Base-by-base conservation (phyloP, 2,888 invertebrate species). In the Himalopsyche anomala region DNA sequence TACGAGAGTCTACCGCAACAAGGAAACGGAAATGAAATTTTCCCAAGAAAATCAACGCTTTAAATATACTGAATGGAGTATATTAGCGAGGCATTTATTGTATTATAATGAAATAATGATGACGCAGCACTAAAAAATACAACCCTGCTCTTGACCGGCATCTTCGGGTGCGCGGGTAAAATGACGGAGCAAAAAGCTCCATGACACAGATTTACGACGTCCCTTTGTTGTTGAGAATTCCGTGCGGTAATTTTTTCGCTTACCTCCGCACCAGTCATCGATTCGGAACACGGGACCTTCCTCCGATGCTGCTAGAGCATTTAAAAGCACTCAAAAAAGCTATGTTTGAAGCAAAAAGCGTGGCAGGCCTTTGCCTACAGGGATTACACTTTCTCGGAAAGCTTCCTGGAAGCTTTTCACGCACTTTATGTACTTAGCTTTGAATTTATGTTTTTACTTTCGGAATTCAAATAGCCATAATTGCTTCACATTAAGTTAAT, bases 131-230 rank as follows among this genome's bases (percentile, higher is more conserved):
- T 28, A 36, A 74, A 51, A 69, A 74, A 38, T 38, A 74, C 74
- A 74, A 15, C 74, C 74, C 74, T 74, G 74, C 36, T 74, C 74
- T 74, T 74, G 74, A 74, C 74, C 74, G 12, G 15, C 12, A 15
- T 51, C 51, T 51, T 51, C 51, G 74, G 69, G 74, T 12, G 19
- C 74, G 74, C 74, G 36, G 74, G 74, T 74, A 74, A 36, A 74
- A 74, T 74, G 74, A 74, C 74, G 19, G 28, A 28, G 74, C 74
- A 74, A 74, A 74, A 74, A 74, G 28, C 28, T 74, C 12, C 74
- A 74, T 74, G 74, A 74, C 74, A 74, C 74, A 74, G 74, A 74
- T 74, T 74, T 74, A 74, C 74, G 74, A 74, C 74, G 74, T 74
- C 74, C 74, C 74, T 38, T 74, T 74, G 74, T 74, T 74, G 74